Conservation (phyloP, 2,888 invertebrate species). For the Chalcis sispes region DNA sequence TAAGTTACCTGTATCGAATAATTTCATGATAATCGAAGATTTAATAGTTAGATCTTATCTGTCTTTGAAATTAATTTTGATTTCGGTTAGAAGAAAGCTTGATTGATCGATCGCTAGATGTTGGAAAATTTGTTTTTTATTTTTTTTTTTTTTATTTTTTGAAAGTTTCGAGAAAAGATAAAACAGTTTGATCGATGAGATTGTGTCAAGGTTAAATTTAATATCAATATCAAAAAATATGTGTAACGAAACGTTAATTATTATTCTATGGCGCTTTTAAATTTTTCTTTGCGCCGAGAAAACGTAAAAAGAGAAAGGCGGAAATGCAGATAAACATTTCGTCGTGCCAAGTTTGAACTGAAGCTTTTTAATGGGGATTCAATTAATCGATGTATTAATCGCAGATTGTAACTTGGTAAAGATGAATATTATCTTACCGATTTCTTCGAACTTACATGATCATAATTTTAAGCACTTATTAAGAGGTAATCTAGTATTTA, state of each 20-base stretch:
- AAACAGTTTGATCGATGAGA: slow-evolving; percentile 42
- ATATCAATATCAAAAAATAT: slow-evolving; percentile 4
- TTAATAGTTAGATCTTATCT: slow-evolving; percentile 19
- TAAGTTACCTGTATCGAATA: slow-evolving; percentile 5
- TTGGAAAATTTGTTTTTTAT: slow-evolving; percentile 2
- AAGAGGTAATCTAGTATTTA: neutral
- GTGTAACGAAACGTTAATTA: neutral
- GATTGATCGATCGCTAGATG: slow-evolving; percentile 29
- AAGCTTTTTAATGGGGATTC: slow-evolving; percentile 10
- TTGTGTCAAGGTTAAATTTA: slow-evolving; percentile 31
- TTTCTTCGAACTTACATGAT: neutral
- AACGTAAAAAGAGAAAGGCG: slow-evolving; percentile 24
- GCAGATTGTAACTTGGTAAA: neutral
- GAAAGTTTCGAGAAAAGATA: slow-evolving; percentile 11
- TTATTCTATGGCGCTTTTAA: neutral
- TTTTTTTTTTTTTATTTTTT: too few relatives aligned
- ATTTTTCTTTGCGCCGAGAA: neutral
- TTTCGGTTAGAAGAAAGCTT: slow-evolving; percentile 10
- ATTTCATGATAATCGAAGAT: slow-evolving; percentile 11
- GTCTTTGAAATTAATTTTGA: slow-evolving; percentile 29
- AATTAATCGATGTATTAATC: slow-evolving; percentile 19
- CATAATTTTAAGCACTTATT: neutral
- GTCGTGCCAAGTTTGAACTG: neutral
- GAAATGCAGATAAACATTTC: slow-evolving; percentile 4
- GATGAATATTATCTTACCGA: neutral